Evolutionary conservation across 2,888 invertebrate genomes (phyloP), one percentile per base, ranked within the genome.

Genomic region (Volucella bombylans): DNA sequence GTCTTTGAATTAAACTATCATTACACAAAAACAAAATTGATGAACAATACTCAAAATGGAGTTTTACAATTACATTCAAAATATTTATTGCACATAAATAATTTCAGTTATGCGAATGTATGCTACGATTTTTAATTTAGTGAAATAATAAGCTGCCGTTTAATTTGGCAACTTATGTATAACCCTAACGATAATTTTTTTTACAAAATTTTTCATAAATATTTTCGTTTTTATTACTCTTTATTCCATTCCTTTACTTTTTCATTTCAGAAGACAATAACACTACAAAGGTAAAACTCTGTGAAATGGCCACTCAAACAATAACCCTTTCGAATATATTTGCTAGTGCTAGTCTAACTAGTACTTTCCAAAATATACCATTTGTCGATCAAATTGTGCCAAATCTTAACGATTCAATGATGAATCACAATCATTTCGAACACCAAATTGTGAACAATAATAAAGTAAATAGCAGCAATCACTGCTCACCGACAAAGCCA

Each of bases 281-380:
- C 81, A 89, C 89, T 41, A 86, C 89, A 0, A 89, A 90, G 85
- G 87, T 90, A 50, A 91, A 91, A 61, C 88, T 91, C 15, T 91
- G 91, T 72, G 92, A 92, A 86, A 92, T 92, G 89, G 92, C 92
- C 55, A 92, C 92, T 8, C 92, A 92, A 88, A 92, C 92, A 2
- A 90, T 92, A 31, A 89, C 90, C 43, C 88, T 91, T 69, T 90
- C 91, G 43, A 91, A 89, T 82, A 90, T 92, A 71, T 90, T 92
- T 83, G 90, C 91, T 8, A 90, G 90, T 68, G 82, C 91, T 79
- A 91, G 91, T 80, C 73, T 87, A 43, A 88, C 87, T 69, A 89
- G 88, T 82, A 87, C 89, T 18, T 90, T 89, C 80, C 89, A 89
- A 85, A 90, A 89, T 79, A 90, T 92, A 86, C 92, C 92, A 73